phyloP scores from a whole-genome alignment of 2,113 vertebrate genomes.

The Brienomyrus brachyistius region DNA sequence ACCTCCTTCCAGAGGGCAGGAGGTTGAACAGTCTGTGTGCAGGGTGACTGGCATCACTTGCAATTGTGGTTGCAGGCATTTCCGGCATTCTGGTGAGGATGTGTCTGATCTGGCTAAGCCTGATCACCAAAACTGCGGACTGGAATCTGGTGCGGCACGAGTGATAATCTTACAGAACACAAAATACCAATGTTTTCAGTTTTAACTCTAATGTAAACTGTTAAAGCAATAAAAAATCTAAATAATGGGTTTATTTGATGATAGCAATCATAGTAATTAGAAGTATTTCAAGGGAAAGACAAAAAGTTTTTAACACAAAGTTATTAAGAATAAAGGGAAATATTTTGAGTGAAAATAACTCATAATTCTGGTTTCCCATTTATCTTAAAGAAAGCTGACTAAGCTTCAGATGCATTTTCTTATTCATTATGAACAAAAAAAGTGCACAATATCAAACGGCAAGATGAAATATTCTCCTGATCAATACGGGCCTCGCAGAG shows the following conservation, averaged over 20 bases:
- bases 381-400: background rate
- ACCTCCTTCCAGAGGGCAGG: too few species aligned
- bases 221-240: background rate
- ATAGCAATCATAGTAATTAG: background rate
- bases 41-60: too few species aligned
- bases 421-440: background rate
- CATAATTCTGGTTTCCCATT: background rate
- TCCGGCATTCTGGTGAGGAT: background rate
- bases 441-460: background rate
- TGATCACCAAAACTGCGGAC: background rate
- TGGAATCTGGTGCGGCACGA: background rate
- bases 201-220: background rate
- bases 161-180: background rate
- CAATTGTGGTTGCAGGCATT: too few species aligned
- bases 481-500: background rate
- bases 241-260: background rate
- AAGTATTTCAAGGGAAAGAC: background rate
- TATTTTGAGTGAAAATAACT: background rate
- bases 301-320: background rate
- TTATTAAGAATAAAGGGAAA: background rate
- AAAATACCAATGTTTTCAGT: background rate
- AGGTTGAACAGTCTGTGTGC: too few species aligned
- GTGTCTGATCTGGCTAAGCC: background rate
- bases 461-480: slow-evolving; percentile 2
- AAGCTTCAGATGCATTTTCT: background rate